Evolutionary conservation across 2,888 invertebrate species (phyloP), one percentile per base, ranked within the genome.

Genomic region (Blastobasis lacticolella): DNA sequence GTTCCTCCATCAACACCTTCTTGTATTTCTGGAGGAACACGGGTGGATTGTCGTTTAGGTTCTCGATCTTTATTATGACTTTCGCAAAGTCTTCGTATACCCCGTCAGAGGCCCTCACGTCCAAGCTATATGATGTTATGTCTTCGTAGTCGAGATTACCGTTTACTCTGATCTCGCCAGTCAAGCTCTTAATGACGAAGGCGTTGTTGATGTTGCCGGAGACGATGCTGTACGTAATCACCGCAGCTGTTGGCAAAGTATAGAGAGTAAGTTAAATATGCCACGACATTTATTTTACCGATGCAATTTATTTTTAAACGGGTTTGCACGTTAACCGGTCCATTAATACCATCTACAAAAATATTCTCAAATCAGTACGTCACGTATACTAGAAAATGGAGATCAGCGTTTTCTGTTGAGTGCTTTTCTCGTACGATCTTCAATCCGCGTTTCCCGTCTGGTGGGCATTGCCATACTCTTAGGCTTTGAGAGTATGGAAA

Each of bases 21-120:
- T 92, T 92, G 64, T 93, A 93, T 49, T 92, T 90, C 49, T 92
- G 92, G 48, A 91, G 78, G 69, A 98, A 98, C 1, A 93, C 91
- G 0, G 98, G 98, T 0, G 94, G 93, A 76, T 97, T 97, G 74
- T 98, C 98, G 71, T 98, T 98, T 46, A 97, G 93, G 75, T 98
- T 95, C 62, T 92, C 93, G 50, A 97, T 94, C 62, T 93, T 92
- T 48, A 98, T 96, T 49, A 92, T 91, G 0, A 98, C 97, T 62
- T 91, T 92, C 0, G 97, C 94, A 52, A 92, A 92, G 68, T 96
- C 96, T 59, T 95, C 93, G 73, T 91, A 95, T 49, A 93, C 90
- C 1, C 97, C 97, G 73, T 97, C 96, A 57, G 93, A 94, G 0
- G 96, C 96, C 56, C 93, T 90, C 2, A 97, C 94, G 50, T 92